Evolutionary conservation across 1,140 invertebrate species (phyloP).

Genomic region (Heliconius melpomene): DNA sequence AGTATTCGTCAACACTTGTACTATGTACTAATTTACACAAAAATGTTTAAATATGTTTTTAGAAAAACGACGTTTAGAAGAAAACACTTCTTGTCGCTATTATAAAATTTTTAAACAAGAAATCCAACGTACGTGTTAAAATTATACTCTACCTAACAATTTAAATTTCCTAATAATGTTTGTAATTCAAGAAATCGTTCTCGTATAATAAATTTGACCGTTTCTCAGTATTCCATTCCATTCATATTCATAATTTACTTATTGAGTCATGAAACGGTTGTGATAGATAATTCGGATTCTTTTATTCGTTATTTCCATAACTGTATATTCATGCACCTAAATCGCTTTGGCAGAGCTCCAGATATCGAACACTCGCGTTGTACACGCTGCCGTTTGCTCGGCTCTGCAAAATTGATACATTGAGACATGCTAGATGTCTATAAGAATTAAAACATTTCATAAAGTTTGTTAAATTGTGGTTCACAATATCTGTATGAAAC

Average conservation of each 20-base stretch:
- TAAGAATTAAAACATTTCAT: neutral
- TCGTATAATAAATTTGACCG: neutral
- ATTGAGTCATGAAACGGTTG: slow-evolving; percentile 7
- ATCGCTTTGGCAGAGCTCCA: slow-evolving; percentile 9
- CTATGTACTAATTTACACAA: too few relatives aligned
- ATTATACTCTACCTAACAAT: too few relatives aligned
- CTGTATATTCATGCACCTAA: slow-evolving; percentile 14
- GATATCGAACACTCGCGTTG: neutral
- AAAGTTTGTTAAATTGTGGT: neutral
- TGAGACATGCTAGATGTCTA: neutral
- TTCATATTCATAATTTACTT: neutral
- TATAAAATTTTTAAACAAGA: too few relatives aligned
- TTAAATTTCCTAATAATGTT: neutral
- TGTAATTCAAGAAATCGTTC: neutral
- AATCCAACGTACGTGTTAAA: too few relatives aligned
- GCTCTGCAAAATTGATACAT: neutral
- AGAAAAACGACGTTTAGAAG: neutral
- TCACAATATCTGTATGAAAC: too few relatives aligned
- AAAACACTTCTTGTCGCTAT: neutral
- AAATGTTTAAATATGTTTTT: neutral
- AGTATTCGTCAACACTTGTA: too few relatives aligned
- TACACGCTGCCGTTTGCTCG: slow-evolving; percentile 1
- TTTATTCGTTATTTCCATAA: slow-evolving; percentile 13
- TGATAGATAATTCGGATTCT: slow-evolving; percentile 13
- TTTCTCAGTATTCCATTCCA: neutral